Conservation (phyloP, 2,113 vertebrate genomes). For the Megalops atlanticus region DNA sequence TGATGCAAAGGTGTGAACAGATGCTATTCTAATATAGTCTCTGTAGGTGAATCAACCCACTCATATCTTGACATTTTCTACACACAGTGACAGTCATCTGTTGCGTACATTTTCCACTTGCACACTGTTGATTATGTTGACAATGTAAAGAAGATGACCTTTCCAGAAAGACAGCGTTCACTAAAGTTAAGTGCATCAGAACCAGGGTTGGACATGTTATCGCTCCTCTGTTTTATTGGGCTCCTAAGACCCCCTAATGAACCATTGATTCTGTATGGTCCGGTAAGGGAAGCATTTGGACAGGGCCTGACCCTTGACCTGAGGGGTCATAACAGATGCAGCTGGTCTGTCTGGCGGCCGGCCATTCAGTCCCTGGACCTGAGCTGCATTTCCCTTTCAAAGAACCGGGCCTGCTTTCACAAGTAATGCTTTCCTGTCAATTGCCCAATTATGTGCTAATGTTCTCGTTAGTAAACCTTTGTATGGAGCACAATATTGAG, state of each 20-base stretch:
- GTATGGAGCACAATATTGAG: slow-evolving; percentile 14
- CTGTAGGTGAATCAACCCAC: background rate
- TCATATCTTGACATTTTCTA: background rate
- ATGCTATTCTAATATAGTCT: background rate
- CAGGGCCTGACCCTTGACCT: background rate
- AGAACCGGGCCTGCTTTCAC: background rate
- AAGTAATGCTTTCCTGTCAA: background rate
- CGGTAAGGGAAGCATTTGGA: background rate
- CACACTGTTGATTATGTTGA: background rate
- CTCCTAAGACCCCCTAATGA: background rate
- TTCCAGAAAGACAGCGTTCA: background rate
- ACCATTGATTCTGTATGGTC: background rate
- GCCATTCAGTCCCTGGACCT: background rate
- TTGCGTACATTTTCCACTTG: background rate
- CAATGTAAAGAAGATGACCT: background rate
- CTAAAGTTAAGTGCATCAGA: background rate
- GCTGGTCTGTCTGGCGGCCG: background rate
- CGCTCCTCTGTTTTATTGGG: background rate
- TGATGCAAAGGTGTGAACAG: background rate
- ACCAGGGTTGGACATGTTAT: background rate
- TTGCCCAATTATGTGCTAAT: slow-evolving; percentile 25
- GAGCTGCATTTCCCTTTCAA: background rate
- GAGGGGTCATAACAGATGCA: background rate
- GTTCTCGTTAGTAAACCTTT: background rate
- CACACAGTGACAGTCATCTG: background rate